phyloP scores from a whole-genome alignment of 2,888 invertebrate species.

The Agrotis exclamationis region DNA sequence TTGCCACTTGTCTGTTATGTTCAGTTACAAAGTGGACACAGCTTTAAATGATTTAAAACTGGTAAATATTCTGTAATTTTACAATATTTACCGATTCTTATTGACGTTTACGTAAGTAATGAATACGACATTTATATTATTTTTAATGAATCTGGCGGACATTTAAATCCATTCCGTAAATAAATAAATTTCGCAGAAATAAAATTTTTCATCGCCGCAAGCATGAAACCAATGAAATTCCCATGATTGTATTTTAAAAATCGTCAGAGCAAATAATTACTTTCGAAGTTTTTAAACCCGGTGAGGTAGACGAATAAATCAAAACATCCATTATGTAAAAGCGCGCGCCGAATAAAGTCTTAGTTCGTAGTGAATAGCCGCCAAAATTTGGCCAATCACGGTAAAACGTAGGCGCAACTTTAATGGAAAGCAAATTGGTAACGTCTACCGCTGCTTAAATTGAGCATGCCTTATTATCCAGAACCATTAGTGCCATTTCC shows the following conservation, averaged over 20 bases:
- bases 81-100: neutral
- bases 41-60: neutral
- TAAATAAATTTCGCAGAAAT: neutral
- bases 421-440: constrained; percentile 69
- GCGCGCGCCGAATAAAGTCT: constrained; percentile 43
- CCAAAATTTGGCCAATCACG: constrained; percentile 65
- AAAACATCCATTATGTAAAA: constrained; percentile 40
- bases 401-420: constrained; percentile 60
- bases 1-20: neutral
- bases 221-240: neutral
- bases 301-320: constrained; percentile 42
- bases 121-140: neutral
- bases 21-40: neutral
- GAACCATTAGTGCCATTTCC: constrained; percentile 74
- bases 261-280: neutral
- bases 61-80: neutral
- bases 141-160: neutral
- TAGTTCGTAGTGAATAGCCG: constrained; percentile 58
- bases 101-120: neutral
- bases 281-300: neutral
- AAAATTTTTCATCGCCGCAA: neutral
- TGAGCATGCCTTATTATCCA: constrained; percentile 73
- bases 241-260: neutral
- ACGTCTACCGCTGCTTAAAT: constrained; percentile 65
- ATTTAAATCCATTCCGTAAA: neutral